Evolutionary conservation across 1,140 invertebrate genomes (phyloP).

Genomic region (Diachasma alloeum): DNA sequence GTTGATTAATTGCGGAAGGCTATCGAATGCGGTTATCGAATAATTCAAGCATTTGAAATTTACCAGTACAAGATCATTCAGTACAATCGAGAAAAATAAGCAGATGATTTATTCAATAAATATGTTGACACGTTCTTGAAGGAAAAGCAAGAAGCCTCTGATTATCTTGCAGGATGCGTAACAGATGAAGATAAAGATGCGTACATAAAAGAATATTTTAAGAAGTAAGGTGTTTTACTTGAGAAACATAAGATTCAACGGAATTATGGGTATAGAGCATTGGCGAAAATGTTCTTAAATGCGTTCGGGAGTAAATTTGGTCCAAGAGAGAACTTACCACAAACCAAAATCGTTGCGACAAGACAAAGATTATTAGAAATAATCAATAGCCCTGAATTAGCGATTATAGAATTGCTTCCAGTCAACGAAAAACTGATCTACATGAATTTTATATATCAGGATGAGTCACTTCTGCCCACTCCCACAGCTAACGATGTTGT

Average conservation of each 20-base stretch:
- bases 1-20: slow-evolving; percentile 54
- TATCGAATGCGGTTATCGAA: slow-evolving; percentile 47
- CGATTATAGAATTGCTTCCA: slow-evolving; percentile 40
- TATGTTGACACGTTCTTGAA: too few species aligned
- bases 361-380: too few species aligned
- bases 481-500: slow-evolving; percentile 49
- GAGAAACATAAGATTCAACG: slow-evolving; percentile 46
- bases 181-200: too few species aligned
- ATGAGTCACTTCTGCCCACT: slow-evolving; percentile 21
- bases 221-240: slow-evolving; percentile 52
- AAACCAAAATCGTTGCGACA: too few species aligned
- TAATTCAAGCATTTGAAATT: slow-evolving; percentile 39
- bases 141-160: too few species aligned
- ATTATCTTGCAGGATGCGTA: too few species aligned
- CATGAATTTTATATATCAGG: slow-evolving; percentile 35
- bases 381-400: too few species aligned
- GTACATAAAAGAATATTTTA: slow-evolving; percentile 52
- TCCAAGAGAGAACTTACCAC: too few species aligned
- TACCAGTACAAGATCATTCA: too few species aligned
- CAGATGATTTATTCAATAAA: too few species aligned
- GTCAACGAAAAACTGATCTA: slow-evolving; percentile 43
- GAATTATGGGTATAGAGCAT: slow-evolving; percentile 49
- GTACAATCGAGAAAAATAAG: too few species aligned
- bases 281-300: slow-evolving; percentile 53
- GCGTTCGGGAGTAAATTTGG: slow-evolving; percentile 55